These are phyloP conservation scores for Pluvialis apricaria DNA, from an alignment of 2,113 vertebrate species.

Conservation along the genomic window DNA sequence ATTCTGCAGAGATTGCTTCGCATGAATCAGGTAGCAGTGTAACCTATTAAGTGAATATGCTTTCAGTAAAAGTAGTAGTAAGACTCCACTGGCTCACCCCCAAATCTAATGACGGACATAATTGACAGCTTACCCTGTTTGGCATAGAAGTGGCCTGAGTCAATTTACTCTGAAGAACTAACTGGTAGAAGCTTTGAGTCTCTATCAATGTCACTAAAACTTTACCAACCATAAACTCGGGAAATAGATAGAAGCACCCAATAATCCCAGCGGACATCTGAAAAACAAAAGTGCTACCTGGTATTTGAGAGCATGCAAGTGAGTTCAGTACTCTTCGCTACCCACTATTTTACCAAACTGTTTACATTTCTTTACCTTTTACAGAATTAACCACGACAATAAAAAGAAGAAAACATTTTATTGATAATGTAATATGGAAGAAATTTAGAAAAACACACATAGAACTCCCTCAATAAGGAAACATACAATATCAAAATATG, in stretches of 20 bases:
- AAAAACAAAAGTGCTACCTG: neutral
- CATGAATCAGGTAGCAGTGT: fast-evolving
- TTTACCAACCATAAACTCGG: neutral
- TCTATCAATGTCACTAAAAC: fast-evolving
- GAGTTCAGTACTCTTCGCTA: neutral
- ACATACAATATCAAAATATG: constrained; percentile 20
- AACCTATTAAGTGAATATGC: fast-evolving
- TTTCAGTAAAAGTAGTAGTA: neutral
- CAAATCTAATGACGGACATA: fast-evolving
- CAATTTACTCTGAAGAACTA: neutral
- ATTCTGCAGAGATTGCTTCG: neutral
- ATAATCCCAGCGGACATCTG: neutral
- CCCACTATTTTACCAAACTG: neutral
- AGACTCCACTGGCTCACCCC: neutral
- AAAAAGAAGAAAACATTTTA: constrained; percentile 36
- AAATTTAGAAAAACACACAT: constrained; percentile 43
- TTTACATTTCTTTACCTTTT: neutral
- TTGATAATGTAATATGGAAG: neutral
- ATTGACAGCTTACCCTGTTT: neutral
- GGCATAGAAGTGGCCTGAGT: neutral
- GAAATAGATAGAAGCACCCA: neutral
- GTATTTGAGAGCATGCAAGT: neutral
- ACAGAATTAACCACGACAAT: neutral
- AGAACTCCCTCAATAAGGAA: constrained; percentile 8
- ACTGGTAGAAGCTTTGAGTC: neutral